phyloP scores from a whole-genome alignment of 2,888 invertebrate species.

The Aproaerema taeniolella region DNA sequence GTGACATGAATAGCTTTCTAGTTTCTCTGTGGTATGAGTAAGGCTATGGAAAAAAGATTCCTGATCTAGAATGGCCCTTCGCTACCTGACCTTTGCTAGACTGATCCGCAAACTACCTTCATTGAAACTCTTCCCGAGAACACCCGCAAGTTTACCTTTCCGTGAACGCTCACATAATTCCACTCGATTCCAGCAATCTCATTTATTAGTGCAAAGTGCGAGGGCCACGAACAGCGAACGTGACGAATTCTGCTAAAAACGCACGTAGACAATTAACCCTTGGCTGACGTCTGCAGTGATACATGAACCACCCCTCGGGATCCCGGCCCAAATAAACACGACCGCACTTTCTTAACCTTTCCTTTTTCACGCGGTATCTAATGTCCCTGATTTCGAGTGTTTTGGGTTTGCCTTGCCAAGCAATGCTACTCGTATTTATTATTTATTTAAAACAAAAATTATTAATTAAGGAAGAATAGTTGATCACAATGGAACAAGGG shows the following conservation, averaged over 20 bases:
- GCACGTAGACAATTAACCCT: slow-evolving; percentile 68
- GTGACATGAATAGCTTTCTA: too few species aligned
- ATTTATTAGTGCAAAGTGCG: slow-evolving; percentile 36
- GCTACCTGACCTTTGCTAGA: too few species aligned
- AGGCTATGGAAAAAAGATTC: too few species aligned
- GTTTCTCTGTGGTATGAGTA: too few species aligned
- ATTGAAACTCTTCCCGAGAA: too few species aligned
- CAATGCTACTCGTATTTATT: too few species aligned
- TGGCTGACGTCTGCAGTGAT: slow-evolving; percentile 62
- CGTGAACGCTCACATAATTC: slow-evolving; percentile 8
- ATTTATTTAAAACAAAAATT: not conserved
- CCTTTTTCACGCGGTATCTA: slow-evolving; percentile 30
- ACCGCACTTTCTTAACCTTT: slow-evolving; percentile 37
- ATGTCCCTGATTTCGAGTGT: slow-evolving; percentile 3
- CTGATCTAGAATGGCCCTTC: too few species aligned
- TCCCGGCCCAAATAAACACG: slow-evolving; percentile 52
- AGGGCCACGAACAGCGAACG: slow-evolving; percentile 39
- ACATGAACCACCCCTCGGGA: slow-evolving; percentile 42
- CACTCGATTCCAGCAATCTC: slow-evolving; percentile 12
- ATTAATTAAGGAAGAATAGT: too few species aligned
- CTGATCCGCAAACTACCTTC: too few species aligned
- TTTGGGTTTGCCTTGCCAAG: too few species aligned
- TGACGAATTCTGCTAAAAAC: slow-evolving; percentile 61
- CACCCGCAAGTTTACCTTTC: too few species aligned
- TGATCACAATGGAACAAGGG: too few species aligned